Conservation (phyloP, 2,888 invertebrate genomes). For the Cantharis lateralis region DNA sequence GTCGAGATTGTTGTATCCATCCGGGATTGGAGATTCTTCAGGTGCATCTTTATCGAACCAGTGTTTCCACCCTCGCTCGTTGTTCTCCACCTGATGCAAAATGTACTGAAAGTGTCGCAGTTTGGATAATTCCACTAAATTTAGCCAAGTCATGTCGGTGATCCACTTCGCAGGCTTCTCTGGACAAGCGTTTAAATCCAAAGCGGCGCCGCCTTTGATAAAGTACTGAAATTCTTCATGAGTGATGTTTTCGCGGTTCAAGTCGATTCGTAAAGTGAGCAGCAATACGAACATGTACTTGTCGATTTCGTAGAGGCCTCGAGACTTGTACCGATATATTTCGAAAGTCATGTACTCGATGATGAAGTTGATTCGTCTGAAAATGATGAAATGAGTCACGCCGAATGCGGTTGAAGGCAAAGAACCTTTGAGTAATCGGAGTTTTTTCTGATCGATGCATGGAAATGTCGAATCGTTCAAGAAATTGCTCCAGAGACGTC, state of each 20-base stretch:
- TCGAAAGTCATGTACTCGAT: conserved; percentile 84
- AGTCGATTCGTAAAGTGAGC: conserved; percentile 80
- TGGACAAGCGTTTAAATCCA: conserved; percentile 81
- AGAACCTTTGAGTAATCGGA: conserved; percentile 61
- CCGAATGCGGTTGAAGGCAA: not conserved
- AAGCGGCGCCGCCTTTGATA: conserved; percentile 75
- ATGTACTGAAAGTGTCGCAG: conserved; percentile 71
- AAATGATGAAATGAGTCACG: not conserved
- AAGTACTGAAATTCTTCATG: conserved; percentile 83
- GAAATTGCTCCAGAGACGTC: conserved; percentile 83
- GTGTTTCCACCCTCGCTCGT: conserved; percentile 58
- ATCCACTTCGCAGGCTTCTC: conserved; percentile 84
- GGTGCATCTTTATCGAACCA: conserved; percentile 86
- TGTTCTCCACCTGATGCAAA: conserved; percentile 62
- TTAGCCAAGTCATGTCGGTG: conserved; percentile 85
- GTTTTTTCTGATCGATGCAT: conserved; percentile 72
- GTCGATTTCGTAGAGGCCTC: conserved; percentile 83
- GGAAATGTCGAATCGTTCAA: conserved; percentile 84
- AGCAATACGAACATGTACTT: conserved; percentile 84
- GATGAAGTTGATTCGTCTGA: conserved; percentile 69
- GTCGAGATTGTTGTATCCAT: conserved; percentile 75
- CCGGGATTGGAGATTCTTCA: conserved; percentile 80
- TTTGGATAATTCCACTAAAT: conserved; percentile 75
- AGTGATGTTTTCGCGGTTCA: conserved; percentile 69
- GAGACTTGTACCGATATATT: conserved; percentile 76